Percentiles rank a stretch among this genome's conserved stretches.
Evolutionary conservation across 2,888 invertebrate genomes (phyloP).

Genomic region (Cryptophagus acutangulus): DNA sequence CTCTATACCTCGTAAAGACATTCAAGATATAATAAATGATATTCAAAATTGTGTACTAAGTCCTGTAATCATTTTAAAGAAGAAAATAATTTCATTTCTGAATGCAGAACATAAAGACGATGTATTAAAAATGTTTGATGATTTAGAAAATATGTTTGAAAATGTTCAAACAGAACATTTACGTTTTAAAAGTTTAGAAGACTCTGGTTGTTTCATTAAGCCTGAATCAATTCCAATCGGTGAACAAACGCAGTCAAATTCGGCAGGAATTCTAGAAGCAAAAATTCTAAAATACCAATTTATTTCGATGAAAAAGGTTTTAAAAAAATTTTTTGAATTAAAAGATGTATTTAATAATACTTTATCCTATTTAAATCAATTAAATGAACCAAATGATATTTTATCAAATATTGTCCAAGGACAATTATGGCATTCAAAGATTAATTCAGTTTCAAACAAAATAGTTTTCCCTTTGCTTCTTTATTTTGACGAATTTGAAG

Average conservation of each 20-base stretch:
- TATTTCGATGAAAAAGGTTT: slow-evolving; percentile 4
- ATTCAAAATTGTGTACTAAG: too few species aligned
- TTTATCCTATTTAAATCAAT: slow-evolving; percentile 5
- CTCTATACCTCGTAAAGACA: neutral
- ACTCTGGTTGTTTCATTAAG: slow-evolving; percentile 5
- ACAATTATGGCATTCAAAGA: slow-evolving; percentile 17
- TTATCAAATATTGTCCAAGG: slow-evolving; percentile 18
- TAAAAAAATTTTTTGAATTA: slow-evolving; percentile 13
- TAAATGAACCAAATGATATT: slow-evolving; percentile 5
- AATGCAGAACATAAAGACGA: neutral
- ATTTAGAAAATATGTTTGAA: slow-evolving; percentile 1
- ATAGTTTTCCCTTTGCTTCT: slow-evolving; percentile 18
- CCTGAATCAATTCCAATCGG: slow-evolving; percentile 4
- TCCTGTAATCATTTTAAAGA: too few species aligned
- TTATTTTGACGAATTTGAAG: slow-evolving; percentile 24
- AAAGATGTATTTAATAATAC: slow-evolving; percentile 9
- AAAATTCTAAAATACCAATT: slow-evolving; percentile 13
- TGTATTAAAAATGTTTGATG: neutral
- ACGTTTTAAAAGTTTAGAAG: slow-evolving; percentile 8
- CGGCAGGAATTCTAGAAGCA: too few species aligned
- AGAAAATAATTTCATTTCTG: neutral
- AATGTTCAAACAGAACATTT: slow-evolving; percentile 9
- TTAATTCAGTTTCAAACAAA: slow-evolving; percentile 3
- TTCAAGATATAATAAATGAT: neutral
- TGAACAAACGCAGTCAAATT: too few species aligned